Base-by-base conservation (phyloP, 2,113 vertebrate species). In the Anser cygnoides region DNA sequence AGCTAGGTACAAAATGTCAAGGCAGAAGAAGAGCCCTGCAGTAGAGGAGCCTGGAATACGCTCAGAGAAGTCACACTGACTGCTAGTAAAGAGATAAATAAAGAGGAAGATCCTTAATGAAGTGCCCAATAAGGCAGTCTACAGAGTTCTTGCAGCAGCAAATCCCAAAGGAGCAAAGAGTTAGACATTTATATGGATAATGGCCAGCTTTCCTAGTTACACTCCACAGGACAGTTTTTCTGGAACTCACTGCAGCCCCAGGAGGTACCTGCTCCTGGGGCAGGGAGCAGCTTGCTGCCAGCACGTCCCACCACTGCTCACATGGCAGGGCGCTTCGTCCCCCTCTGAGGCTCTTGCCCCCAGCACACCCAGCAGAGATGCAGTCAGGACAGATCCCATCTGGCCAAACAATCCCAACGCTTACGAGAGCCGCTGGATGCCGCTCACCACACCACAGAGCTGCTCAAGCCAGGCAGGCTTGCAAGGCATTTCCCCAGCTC, bases 341-440 rank as follows among this genome's bases (percentile, higher is more conserved):
- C 10, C 3, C 66, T 58, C 33, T 17, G 11, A 77, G 20, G 25
- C 13, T 43, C 76, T 8, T 16, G 3, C 41, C 62, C 4, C 29
- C 0, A 0, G 66, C 49, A 44, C 3, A 4, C 16, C 29, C 0
- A 0, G 4, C 66, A 58, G 67, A 44, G 41, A 62, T 70, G 37
- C 52, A 67, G 50, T 4, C 49, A 13, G n/a, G 50, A 58, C 15
- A 70, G 39, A 57, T 21, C 66, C 62, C 55, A 57, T 2, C 3
- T 5, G 8, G 54, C 20, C 66, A 81, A 37, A 20, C 29, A 93
- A 61, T 7, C 8, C 41, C 57, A 87, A 37, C 20, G 28, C 8
- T 44, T 5, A 54, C 4, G 22, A 61, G 55, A 66, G 35, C 37
- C 35, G 16, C 3, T 28, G 58, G 41, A 54, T 11, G 33, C 17